Base-by-base conservation (phyloP, 2,888 invertebrate genomes). In the Thecocarcelia acutangulata region DNA sequence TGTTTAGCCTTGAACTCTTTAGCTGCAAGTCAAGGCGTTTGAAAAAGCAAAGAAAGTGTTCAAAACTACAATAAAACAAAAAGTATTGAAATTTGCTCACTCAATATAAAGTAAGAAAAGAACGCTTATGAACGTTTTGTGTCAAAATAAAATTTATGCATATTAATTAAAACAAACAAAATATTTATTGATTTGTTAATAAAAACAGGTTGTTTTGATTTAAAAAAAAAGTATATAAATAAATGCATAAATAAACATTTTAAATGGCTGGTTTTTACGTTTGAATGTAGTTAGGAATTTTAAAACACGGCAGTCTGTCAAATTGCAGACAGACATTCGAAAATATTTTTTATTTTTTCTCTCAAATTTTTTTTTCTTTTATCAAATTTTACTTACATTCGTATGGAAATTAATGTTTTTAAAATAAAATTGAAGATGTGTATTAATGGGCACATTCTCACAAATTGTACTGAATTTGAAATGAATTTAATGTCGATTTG, bases 1-100 rank as follows among this genome's bases (percentile, higher is more conserved):
- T 24, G 17, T 6, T n/a, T 72, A 42, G 56, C 78, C 78, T 78
- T 78, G 78, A 78, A 78, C 70, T 78, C 64, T 19, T 21, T 54
- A 0, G 12, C n/a, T 24, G 19, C 37, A 70, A 77, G 24, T 63
- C 48, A 42, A 54, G 19, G 9, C 17, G 24, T 52, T 19, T 24
- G 13, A 19, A 77, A 50, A 33, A 50, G 15, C 42, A 72, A 78
- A 40, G 17, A 59, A 33, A 33, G 33, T 33, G 3, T 12, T 15
- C 13, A 17, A 52, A 44, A 42, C 17, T 19, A n/a, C 8, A 33
- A 11, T n/a, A n/a, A n/a, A n/a, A n/a, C n/a, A 37, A 69, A 69
- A 11, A 59, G 28, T n/a, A 8, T 21, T 13, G 46, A 70, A 58
- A 24, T 24, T 3, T 40, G 40, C 44, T 21, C 46, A 56, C 46